Evolutionary conservation across 2,888 invertebrate species (phyloP).

Genomic region (Metallyticus violacea): DNA sequence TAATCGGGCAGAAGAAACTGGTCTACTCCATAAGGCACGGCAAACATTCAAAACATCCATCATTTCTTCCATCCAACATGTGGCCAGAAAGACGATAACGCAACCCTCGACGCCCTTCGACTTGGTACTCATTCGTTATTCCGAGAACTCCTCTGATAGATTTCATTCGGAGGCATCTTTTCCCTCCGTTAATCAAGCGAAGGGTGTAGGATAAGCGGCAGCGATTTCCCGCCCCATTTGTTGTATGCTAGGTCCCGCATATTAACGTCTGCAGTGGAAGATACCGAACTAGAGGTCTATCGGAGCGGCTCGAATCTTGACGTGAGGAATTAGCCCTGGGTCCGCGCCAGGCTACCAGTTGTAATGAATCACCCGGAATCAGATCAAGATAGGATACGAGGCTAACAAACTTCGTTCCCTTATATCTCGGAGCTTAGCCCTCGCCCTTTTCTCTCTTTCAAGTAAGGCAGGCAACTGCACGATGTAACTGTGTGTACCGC

Average conservation of each 20-base stretch:
- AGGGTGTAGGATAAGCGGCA: background rate
- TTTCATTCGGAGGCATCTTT: background rate
- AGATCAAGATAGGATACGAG: constrained; percentile 18
- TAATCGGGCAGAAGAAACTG: background rate
- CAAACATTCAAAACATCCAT: background rate
- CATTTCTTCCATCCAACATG: background rate
- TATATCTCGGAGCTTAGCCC: background rate
- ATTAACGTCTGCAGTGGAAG: background rate
- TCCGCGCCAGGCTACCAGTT: background rate
- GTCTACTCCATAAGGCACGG: background rate
- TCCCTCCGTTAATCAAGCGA: background rate
- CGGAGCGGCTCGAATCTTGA: background rate
- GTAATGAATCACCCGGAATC: constrained; percentile 27
- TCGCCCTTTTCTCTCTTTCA: background rate
- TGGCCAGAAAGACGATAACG: background rate
- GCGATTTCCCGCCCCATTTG: background rate
- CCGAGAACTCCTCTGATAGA: background rate
- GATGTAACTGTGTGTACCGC: background rate
- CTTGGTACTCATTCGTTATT: background rate
- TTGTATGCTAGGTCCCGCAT: background rate
- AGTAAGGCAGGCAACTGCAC: background rate
- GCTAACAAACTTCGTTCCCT: constrained; percentile 7
- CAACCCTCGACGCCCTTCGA: background rate
- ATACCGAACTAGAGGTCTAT: background rate
- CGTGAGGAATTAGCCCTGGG: constrained; percentile 27